Conservation (phyloP, 2,113 vertebrate genomes). For the Clupea harengus region DNA sequence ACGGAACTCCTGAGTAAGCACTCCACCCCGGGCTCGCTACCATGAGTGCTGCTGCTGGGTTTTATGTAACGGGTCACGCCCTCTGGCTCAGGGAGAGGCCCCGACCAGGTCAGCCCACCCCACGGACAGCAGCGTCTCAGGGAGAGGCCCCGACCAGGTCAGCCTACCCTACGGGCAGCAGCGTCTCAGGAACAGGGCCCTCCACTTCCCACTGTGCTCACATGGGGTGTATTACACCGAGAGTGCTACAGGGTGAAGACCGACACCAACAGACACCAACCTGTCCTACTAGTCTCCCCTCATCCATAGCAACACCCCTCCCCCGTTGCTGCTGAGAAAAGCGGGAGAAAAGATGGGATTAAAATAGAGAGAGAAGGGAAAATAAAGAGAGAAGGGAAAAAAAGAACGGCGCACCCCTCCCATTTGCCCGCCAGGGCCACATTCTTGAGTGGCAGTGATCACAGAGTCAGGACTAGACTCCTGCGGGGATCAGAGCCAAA, state of each 20-base stretch:
- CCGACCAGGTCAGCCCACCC: not conserved
- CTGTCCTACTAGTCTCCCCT: not conserved
- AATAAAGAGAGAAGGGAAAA: not conserved
- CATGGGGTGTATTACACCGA: not conserved
- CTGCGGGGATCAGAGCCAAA: not conserved
- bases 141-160: not conserved
- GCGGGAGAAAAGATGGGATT: not conserved
- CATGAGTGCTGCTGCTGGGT: slow-evolving; percentile 30
- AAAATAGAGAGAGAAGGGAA: not conserved
- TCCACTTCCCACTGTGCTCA: slow-evolving; percentile 43
- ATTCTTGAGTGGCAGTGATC: slow-evolving; percentile 24
- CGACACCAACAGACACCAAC: not conserved
- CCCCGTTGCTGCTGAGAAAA: not conserved
- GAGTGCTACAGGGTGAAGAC: not conserved
- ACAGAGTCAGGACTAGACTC: not conserved
- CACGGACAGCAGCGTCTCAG: no score
- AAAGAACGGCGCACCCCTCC: not conserved
- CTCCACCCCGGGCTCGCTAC: slow-evolving; percentile 50
- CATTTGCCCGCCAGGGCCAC: not conserved
- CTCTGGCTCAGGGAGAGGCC: slow-evolving; percentile 28
- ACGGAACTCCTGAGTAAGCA: slow-evolving; percentile 26
- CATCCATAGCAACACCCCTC: not conserved
- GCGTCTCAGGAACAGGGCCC: slow-evolving; percentile 40
- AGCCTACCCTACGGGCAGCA: not conserved
- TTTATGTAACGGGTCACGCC: slow-evolving; percentile 59